phyloP scores from a whole-genome alignment of 2,888 invertebrate species.

The Cremastinae sp. region DNA sequence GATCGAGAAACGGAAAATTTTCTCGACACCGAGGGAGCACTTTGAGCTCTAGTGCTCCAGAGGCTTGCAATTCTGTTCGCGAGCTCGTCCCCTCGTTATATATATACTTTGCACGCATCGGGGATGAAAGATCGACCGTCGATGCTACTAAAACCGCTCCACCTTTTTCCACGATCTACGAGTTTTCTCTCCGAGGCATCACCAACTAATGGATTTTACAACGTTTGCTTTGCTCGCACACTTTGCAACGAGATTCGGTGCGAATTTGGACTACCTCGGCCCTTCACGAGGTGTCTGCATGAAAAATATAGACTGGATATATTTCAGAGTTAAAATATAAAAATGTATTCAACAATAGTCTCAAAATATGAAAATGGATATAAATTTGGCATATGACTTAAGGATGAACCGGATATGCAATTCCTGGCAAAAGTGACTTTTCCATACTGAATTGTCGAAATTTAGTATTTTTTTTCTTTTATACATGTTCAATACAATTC shows the following conservation, averaged over 20 bases:
- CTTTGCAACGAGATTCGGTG: not conserved
- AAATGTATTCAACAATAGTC: too few relatives aligned
- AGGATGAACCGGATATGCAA: too few relatives aligned
- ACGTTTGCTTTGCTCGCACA: slow-evolving; percentile 15
- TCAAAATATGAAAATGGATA: too few relatives aligned
- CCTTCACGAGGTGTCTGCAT: too few relatives aligned
- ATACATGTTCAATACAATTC: too few relatives aligned
- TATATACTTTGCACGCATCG: slow-evolving; percentile 55
- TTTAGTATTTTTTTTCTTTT: too few relatives aligned
- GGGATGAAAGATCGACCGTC: slow-evolving; percentile 75
- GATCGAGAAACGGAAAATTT: slow-evolving; percentile 29
- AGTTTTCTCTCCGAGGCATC: slow-evolving; percentile 46
- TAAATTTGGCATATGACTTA: too few relatives aligned
- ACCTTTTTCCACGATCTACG: slow-evolving; percentile 33
- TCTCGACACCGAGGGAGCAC: slow-evolving; percentile 45
- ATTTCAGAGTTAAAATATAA: too few relatives aligned
- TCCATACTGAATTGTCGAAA: too few relatives aligned
- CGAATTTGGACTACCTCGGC: not conserved
- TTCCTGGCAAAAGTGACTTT: too few relatives aligned
- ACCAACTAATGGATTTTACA: slow-evolving; percentile 74
- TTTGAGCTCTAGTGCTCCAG: slow-evolving; percentile 23
- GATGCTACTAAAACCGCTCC: slow-evolving; percentile 68
- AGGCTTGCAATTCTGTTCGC: not conserved
- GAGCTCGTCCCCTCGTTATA: slow-evolving; percentile 45
- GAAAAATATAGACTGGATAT: too few relatives aligned